Conservation (phyloP, 2,113 vertebrate genomes). For the Chlamydotis undulata region DNA sequence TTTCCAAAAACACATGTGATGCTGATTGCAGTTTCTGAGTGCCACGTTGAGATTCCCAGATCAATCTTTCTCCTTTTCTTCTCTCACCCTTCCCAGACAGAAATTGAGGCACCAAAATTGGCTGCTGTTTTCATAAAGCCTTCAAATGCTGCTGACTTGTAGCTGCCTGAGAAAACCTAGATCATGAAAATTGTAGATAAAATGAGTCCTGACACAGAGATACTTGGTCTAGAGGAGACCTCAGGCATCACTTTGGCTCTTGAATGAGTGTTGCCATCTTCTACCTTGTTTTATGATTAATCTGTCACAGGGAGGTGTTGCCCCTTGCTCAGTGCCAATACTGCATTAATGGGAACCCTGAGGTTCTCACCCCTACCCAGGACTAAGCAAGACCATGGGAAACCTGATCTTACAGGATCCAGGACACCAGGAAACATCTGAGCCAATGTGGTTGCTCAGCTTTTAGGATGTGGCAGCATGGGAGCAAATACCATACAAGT, state of each 20-base stretch:
- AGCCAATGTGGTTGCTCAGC: neutral
- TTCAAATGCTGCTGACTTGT: neutral
- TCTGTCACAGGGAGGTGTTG: neutral
- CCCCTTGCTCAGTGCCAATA: neutral
- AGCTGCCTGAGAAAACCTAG: neutral
- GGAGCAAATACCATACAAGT: neutral
- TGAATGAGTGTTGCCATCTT: neutral
- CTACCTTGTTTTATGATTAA: neutral
- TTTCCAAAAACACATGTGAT: neutral
- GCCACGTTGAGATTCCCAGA: neutral
- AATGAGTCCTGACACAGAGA: neutral
- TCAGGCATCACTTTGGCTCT: neutral
- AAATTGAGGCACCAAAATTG: neutral
- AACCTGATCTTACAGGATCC: neutral
- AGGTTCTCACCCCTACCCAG: neutral
- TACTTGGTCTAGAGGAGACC: neutral
- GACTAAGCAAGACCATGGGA: neutral
- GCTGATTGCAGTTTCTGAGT: neutral
- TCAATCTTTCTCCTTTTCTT: neutral
- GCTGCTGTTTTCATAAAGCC: neutral
- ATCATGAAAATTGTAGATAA: neutral
- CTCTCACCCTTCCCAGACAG: neutral
- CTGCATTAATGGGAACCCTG: neutral
- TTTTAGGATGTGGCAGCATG: neutral
- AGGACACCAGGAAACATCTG: neutral